phyloP scores from a whole-genome alignment of 2,797 vertebrate genomes.

The Hydrolagus colliei region DNA sequence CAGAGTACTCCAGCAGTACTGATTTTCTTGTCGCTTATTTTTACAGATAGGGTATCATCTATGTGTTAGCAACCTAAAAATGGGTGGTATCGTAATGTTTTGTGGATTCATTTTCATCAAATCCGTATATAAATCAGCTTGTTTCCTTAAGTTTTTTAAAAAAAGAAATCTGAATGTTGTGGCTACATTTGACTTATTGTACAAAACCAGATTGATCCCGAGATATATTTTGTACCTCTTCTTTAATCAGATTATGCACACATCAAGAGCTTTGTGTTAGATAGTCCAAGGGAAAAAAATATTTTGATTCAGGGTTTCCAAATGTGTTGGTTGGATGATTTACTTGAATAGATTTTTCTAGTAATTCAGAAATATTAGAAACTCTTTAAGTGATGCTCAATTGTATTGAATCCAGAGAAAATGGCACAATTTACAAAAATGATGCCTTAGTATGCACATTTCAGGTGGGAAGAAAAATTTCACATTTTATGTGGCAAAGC shows the following conservation, averaged over 20 bases:
- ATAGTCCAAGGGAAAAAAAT: neutral
- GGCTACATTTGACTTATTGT: no score
- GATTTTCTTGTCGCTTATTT: no score
- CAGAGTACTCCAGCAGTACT: no score
- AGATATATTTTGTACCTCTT: neutral
- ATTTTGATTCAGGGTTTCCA: neutral
- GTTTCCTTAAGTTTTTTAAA: no score
- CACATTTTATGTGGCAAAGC: neutral
- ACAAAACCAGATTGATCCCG: no score
- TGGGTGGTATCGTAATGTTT: no score
- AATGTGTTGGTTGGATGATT: neutral
- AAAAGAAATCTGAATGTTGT: no score
- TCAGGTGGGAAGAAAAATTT: neutral
- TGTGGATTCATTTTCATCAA: no score
- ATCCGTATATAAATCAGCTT: no score
- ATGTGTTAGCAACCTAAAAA: no score
- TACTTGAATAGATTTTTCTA: conserved; percentile 1
- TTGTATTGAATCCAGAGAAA: neutral
- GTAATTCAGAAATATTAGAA: neutral
- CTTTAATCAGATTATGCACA: conserved; percentile 6
- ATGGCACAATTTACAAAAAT: neutral
- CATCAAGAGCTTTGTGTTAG: neutral
- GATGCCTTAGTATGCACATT: neutral
- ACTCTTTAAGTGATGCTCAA: neutral
- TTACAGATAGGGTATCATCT: no score